These are phyloP conservation scores for Siniperca knerii DNA, from an alignment of 2,113 vertebrate genomes.

Conservation along the genomic window DNA sequence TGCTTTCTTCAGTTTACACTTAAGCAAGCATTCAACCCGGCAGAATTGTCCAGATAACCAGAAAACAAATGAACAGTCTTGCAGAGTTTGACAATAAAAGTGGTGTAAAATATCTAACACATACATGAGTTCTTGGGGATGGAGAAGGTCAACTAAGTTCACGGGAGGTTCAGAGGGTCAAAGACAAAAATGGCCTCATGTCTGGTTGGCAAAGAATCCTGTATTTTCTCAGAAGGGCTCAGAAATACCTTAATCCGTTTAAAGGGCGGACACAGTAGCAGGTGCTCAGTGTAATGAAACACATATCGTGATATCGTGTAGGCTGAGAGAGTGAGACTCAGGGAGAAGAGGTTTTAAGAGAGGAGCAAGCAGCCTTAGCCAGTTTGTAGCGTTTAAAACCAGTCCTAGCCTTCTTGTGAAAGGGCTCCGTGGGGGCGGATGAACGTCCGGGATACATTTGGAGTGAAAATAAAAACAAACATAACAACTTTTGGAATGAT, in stretches of 20 bases:
- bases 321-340: constrained; percentile 66
- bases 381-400: constrained; percentile 67
- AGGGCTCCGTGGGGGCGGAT: constrained; percentile 62
- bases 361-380: constrained; percentile 69
- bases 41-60: constrained; percentile 70
- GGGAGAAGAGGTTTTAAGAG: constrained; percentile 74
- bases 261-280: constrained; percentile 75
- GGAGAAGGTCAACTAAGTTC: constrained; percentile 78
- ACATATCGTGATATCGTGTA: constrained; percentile 53
- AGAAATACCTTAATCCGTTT: constrained; percentile 73
- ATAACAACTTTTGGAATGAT: constrained; percentile 75
- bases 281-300: constrained; percentile 64
- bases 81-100: constrained; percentile 67
- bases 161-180: constrained; percentile 80
- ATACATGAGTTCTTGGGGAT: constrained; percentile 75
- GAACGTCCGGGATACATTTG: constrained; percentile 71
- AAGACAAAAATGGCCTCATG: constrained; percentile 75
- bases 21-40: constrained; percentile 73
- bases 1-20: constrained; percentile 73
- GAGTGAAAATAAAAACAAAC: constrained; percentile 63
- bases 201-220: constrained; percentile 73
- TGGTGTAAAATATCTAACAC: constrained; percentile 72
- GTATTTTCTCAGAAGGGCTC: constrained; percentile 73
- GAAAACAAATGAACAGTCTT: constrained; percentile 72
- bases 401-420: constrained; percentile 70